Evolutionary conservation across 2,888 invertebrate genomes (phyloP), one percentile per base, ranked within the genome.

Genomic region (Crematogaster levior): DNA sequence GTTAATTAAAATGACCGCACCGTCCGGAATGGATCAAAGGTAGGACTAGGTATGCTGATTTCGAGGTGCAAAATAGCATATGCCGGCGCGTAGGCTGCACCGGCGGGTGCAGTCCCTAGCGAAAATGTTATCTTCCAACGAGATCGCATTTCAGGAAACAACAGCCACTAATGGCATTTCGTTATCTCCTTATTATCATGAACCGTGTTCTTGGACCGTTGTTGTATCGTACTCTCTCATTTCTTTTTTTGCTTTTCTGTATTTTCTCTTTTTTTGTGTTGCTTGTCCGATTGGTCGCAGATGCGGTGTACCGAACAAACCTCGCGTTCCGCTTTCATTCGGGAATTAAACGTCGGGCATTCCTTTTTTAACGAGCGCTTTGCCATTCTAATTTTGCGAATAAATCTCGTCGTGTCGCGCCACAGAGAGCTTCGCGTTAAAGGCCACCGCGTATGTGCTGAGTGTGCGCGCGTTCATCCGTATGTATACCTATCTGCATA

Each of bases 1-100:
- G 68, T 77, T 77, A 77, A 77, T 77, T 77, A 66, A 77, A 66
- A 43, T 68, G 53, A 18, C 43, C 53, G 68, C 68, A 30, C 10
- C 21, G 30, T 56, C 30, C 53, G 18, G 30, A 68, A 53, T 66
- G 40, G 65, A 27, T 75, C 34, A 48, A 56, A 56, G 40, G 53
- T 66, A 40, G 40, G 18, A 53, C 53, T 53, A 77, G 66, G 27
- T 66, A 77, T 77, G 30, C 43, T 56, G 77, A 77, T 77, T 66
- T 68, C 27, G 30, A 53, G 30, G 30, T 30, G 68, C 53, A 30
- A 77, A 63, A 68, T 56, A 77, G 43, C 53, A 10, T 27, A 18
- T 21, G n/a, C 40, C 21, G 10, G 27, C 53, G 7, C 63, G 27
- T 56, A 40, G 70, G 53, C 9, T 5, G 43, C n/a, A n/a, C n/a